Base-by-base conservation (phyloP, 2,888 invertebrate species). In the Oxyteleia sp. region DNA sequence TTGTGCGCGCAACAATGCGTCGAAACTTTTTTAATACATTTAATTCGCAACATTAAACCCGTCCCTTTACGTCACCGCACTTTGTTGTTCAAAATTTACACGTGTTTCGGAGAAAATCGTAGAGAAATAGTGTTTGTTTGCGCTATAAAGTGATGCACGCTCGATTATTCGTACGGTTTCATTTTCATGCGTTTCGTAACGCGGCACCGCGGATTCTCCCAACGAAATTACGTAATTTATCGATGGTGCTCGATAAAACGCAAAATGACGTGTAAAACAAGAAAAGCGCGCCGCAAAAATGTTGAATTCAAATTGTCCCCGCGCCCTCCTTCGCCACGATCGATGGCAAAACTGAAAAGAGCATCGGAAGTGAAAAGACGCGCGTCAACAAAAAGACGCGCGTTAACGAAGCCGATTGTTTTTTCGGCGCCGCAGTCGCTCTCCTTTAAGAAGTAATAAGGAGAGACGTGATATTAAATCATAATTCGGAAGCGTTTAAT, bases 401-500 rank as follows among this genome's bases (percentile, higher is more conserved):
- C 20, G 18, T 74, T 63, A 75, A 75, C 74, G 53, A 69, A 79
- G 55, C 0, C 45, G 55, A 55, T 63, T 55, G 61, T 78, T 53
- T n/a, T n/a, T n/a, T 47, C 41, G 18, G 10, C 49, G 18, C 0
- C 4, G n/a, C 10, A n/a, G 26, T 38, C 20, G 20, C 15, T 15
- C 18, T 38, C 26, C 29, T 49, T 57, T 57, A 74, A 53, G 71
- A 47, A 78, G 35, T 72, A 61, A 75, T 59, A 66, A 75, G 49
- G 41, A 13, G 2, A 47, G 76, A 53, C 69, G 57, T 55, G 66
- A 53, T 32, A 38, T 41, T 61, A 51, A 57, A 53, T 64, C 72
- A 63, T 47, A 66, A 74, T 57, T 82, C 59, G 72, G 29, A 47
- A 78, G 45, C 47, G 23, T 64, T 82, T 63, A 69, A 69, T 64